These are phyloP conservation scores for Hoplias malabaricus DNA, from an alignment of 2,113 vertebrate species.

Conservation along the genomic window DNA sequence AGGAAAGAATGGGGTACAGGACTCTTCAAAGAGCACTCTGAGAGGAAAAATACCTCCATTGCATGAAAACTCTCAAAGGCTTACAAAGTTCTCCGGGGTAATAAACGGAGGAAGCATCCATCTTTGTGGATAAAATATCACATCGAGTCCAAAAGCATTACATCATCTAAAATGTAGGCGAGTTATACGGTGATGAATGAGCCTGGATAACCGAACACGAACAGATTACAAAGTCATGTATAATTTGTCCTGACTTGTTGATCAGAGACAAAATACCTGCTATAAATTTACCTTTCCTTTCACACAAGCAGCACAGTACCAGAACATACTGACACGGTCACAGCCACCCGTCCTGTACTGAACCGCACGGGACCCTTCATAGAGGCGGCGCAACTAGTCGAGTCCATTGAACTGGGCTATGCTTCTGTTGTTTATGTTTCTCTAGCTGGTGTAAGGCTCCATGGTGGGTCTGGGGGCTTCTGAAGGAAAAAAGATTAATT, in stretches of 20 bases:
- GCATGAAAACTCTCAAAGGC: conserved; percentile 35
- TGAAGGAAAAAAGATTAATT: conserved; percentile 44
- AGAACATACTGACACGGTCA: background rate
- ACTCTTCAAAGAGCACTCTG: conserved; percentile 59
- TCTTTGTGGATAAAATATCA: conserved; percentile 18
- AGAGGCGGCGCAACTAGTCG: background rate
- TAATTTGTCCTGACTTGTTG: background rate
- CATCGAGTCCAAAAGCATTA: conserved; percentile 6
- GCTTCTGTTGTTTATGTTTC: conserved; percentile 34
- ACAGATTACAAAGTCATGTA: conserved; percentile 11
- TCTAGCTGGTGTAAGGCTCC: conserved; percentile 22
- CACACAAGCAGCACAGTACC: background rate
- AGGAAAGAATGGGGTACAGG: conserved; percentile 42
- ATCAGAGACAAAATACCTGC: background rate
- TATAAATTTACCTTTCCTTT: background rate
- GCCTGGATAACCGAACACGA: background rate
- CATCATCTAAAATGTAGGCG: background rate
- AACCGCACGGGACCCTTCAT: background rate
- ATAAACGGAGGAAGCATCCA: conserved; percentile 56
- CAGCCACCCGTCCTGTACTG: background rate
- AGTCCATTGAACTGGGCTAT: background rate
- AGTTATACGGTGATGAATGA: background rate
- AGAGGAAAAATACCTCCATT: conserved; percentile 56
- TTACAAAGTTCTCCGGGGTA: conserved; percentile 45
- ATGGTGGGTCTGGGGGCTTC: conserved; percentile 39